Evolutionary conservation across 2,797 vertebrate species (phyloP), one percentile per base, ranked within the genome.

Genomic region (Phylloscopus collybita): DNA sequence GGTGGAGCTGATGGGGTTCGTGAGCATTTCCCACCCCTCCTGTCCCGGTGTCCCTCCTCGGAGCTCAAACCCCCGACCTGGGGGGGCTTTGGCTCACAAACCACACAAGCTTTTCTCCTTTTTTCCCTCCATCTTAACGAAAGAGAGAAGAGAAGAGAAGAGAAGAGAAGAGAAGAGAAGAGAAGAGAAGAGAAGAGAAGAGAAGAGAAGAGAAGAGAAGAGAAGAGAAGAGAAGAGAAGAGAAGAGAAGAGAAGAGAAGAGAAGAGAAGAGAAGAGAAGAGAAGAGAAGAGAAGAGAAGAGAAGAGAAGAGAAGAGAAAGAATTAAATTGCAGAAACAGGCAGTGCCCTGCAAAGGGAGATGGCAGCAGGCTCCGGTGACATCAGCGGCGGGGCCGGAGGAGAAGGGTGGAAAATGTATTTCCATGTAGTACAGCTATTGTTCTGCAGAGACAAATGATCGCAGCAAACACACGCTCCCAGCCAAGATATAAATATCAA

Each of bases 381-480:
- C 80, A 92, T 4, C 60, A 50, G 81, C 34, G 29, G 40, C 1
- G 0, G 47, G 25, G 56, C 64, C 4, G 4, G 62, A 25, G 51
- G 14, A 75, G 75, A 90, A 65, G 64, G 79, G 66, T 25, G 61
- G 62, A 49, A 92, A 65, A 83, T 75, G 65, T 32, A 70, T 94
- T 96, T 93, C 36, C 75, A 5, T 75, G 44, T 88, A 82, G 19
- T 53, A 78, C 80, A 90, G 93, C 89, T 90, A 81, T 74, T 84
- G 93, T 82, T 97, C 59, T 95, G 92, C 65, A 65, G 73, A 95
- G 92, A 95, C 71, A 83, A 73, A 94, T 16, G 80, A 92, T 34
- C 49, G 6, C 40, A 87, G 61, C 42, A 69, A 56, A 86, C 34
- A 49, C 70, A 45, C 40, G 61, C 47, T 50, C 45, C 64, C 51